Percentiles rank a stretch among this genome's conserved stretches.
phyloP scores from a whole-genome alignment of 2,113 vertebrate species.

The Sapajus apella region DNA sequence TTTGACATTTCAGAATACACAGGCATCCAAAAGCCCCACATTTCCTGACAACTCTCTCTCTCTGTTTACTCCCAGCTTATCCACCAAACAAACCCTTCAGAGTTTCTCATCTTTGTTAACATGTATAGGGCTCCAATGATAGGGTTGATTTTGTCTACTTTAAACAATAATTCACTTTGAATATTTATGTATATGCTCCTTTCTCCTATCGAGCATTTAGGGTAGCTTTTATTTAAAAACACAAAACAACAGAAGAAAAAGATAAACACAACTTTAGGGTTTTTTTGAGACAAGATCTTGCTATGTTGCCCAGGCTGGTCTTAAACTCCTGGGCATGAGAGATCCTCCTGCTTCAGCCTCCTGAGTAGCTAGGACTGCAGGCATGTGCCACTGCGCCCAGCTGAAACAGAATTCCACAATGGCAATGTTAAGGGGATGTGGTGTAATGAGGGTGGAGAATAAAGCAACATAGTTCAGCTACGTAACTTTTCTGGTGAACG shows the following conservation, averaged over 20 bases:
- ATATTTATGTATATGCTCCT: not conserved
- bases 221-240: not conserved
- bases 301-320: not conserved
- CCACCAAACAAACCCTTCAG: not conserved
- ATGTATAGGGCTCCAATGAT: not conserved
- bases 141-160: not conserved
- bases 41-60: not conserved
- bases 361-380: not conserved
- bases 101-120: slow-evolving; percentile 4
- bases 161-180: slow-evolving; percentile 13
- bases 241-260: not conserved
- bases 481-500: not conserved
- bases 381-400: not conserved
- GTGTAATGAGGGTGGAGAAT: not conserved
- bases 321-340: not conserved
- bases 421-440: not conserved
- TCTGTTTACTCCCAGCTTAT: not conserved
- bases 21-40: not conserved
- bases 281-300: not conserved
- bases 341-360: not conserved
- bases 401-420: not conserved
- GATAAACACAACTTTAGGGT: not conserved
- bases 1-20: slow-evolving; percentile 27
- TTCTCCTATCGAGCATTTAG: not conserved
- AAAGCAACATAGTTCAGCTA: not conserved